Evolutionary conservation across 2,113 vertebrate species (phyloP).

Genomic region (Melanocharis versteri): DNA sequence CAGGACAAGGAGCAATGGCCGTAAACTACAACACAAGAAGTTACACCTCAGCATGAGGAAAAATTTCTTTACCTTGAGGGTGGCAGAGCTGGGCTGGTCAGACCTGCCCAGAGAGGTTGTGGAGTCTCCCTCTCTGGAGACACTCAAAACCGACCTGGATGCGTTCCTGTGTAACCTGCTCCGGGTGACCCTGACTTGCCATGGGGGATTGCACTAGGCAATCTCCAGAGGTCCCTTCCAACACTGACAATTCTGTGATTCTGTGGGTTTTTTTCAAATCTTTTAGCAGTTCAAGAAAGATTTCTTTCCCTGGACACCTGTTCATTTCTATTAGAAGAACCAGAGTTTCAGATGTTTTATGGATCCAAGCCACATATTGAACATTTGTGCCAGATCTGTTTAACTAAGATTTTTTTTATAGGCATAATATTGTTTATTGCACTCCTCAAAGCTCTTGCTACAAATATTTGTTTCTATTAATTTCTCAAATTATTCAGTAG

Average conservation of each 20-base stretch:
- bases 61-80: not conserved
- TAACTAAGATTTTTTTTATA: not conserved
- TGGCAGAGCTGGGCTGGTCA: no score
- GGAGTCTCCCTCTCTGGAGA: not conserved
- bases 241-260: not conserved
- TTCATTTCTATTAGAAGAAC: not conserved
- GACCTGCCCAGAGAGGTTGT: not conserved
- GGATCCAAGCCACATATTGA: not conserved
- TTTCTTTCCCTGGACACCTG: not conserved
- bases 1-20: not conserved
- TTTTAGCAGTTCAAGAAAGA: not conserved
- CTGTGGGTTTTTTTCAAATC: not conserved
- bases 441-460: not conserved
- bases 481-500: not conserved
- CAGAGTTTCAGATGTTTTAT: not conserved
- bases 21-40: not conserved
- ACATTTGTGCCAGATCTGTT: not conserved
- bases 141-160: not conserved
- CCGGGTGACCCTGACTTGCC: not conserved
- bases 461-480: not conserved
- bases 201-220: not conserved
- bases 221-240: not conserved
- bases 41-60: not conserved
- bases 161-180: fast-evolving
- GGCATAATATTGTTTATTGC: not conserved